These are phyloP conservation scores for Elephas maximus DNA, from an alignment of 2,113 vertebrate genomes.

Conservation along the genomic window DNA sequence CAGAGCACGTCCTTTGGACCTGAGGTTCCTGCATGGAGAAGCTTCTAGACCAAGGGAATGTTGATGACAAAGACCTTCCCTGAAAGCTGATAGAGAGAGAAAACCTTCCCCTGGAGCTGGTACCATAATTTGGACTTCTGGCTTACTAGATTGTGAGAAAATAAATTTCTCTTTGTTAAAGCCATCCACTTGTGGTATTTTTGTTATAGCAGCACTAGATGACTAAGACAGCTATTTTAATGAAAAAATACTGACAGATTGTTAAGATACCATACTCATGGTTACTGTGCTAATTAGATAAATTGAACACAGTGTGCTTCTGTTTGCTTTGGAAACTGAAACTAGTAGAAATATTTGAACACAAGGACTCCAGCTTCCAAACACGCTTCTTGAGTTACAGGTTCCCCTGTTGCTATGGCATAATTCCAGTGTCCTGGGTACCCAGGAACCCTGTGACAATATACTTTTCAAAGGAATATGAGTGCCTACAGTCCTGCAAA, in stretches of 20 bases:
- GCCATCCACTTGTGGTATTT: no score
- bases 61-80: no score
- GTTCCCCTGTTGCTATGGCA: neutral
- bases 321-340: constrained; percentile 45
- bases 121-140: no score
- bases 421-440: neutral
- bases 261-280: constrained; percentile 38
- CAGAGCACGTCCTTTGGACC: no score
- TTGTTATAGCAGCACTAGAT: no score
- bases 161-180: no score
- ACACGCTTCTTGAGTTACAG: neutral
- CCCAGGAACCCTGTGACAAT: neutral
- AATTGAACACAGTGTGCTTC: neutral
- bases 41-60: no score
- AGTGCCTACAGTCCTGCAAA: neutral
- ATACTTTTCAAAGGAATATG: neutral
- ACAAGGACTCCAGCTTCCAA: neutral
- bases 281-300: constrained; percentile 36
- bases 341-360: constrained; percentile 49
- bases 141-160: no score
- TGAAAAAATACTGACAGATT: neutral
- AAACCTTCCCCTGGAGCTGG: no score
- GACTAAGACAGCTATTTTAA: neutral
- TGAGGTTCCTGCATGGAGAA: no score
- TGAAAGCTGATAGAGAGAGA: no score